Percentiles rank a stretch among this genome's conserved stretches.
Conservation (phyloP, 2,113 vertebrate genomes). For the Semicossyphus pulcher region DNA sequence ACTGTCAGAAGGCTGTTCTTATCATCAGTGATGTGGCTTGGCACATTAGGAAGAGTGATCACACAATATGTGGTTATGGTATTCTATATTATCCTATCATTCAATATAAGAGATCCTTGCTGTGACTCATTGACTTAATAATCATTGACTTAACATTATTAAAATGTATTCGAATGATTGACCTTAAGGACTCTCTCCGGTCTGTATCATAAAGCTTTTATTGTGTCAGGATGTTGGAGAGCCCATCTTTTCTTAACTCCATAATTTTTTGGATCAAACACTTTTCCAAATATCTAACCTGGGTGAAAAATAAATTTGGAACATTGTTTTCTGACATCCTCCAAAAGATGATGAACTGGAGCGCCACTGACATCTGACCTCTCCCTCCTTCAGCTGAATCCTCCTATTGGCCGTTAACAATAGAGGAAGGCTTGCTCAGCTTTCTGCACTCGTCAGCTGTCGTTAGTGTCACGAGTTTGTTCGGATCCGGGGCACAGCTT, state of each 20-base stretch:
- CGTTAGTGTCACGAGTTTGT: constrained; percentile 71
- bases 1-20: constrained; percentile 12
- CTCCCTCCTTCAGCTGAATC: constrained; percentile 47
- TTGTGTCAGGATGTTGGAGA: background rate
- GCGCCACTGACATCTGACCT: constrained; percentile 51
- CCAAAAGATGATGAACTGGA: constrained; percentile 4
- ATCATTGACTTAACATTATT: too few species aligned
- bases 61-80: constrained; percentile 18
- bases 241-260: background rate
- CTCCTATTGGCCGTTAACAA: constrained; percentile 38
- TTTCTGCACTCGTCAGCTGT: constrained; percentile 66
- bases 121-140: too few species aligned
- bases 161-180: too few species aligned
- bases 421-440: constrained; percentile 45
- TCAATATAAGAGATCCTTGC: too few species aligned
- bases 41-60: constrained; percentile 22
- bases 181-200: background rate
- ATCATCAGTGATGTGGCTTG: background rate
- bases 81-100: constrained; percentile 10
- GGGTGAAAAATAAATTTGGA: background rate
- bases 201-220: background rate
- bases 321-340: background rate
- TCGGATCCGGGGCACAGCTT: constrained; percentile 58
- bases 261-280: background rate
- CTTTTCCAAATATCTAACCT: background rate